A percentile compares a stretch with the other conserved stretches of the same genome.
Conservation (phyloP, 2,888 invertebrate species). For the Lepetodrilus schrolli region DNA sequence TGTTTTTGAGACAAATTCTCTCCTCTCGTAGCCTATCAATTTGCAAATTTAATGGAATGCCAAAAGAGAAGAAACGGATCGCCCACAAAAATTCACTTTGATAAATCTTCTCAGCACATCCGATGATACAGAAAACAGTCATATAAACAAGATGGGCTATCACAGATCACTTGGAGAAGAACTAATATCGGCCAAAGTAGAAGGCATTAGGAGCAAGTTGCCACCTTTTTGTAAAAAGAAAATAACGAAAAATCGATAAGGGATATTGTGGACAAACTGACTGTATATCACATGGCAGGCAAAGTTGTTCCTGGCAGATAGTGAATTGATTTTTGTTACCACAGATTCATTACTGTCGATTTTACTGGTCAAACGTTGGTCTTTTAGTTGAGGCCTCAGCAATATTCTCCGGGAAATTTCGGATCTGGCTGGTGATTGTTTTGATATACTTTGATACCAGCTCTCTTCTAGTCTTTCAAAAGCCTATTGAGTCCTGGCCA, state of each 20-base stretch:
- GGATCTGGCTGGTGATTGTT: neutral
- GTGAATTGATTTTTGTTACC: neutral
- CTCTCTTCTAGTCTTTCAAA: neutral
- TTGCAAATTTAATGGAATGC: neutral
- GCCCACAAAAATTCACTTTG: slow-evolving; percentile 20
- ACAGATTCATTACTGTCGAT: neutral
- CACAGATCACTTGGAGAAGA: neutral
- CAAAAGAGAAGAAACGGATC: slow-evolving; percentile 6
- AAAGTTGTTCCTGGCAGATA: neutral
- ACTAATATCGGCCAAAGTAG: neutral
- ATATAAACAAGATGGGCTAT: slow-evolving; percentile 2
- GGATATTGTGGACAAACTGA: neutral
- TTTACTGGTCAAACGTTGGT: neutral
- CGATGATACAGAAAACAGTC: slow-evolving; percentile 18
- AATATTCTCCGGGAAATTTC: neutral
- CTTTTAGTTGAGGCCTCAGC: neutral
- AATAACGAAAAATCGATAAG: neutral
- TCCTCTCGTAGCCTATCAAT: neutral
- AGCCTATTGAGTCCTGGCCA: neutral
- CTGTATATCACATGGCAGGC: neutral
- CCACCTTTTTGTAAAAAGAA: neutral
- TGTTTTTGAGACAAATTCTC: neutral
- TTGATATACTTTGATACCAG: slow-evolving; percentile 7
- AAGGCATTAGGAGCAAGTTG: slow-evolving; percentile 3
- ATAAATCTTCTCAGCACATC: neutral